Base-by-base conservation (phyloP, 2,797 vertebrate species). In the Epinephelus coioides region DNA sequence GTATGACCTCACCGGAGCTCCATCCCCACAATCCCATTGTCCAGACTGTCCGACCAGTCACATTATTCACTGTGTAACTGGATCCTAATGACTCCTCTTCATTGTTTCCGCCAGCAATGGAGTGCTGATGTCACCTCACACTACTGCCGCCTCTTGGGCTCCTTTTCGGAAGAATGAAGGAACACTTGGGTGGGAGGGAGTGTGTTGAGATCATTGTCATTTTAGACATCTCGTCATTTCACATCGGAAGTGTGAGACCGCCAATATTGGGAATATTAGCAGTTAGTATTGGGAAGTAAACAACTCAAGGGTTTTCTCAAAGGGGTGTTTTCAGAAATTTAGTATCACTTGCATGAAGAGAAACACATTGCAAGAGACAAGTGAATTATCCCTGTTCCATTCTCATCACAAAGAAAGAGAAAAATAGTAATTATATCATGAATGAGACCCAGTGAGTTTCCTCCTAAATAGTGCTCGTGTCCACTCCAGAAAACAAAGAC, bases 11-110 rank as follows among this genome's bases (percentile, higher is more conserved):
- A 95, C 86, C 82, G 59, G 84, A 78, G 89, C 88, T 89, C 86
- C 65, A 55, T 81, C 82, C 60, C n/a, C 78, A 46, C 88, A 59
- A 82, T 78, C 82, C 75, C 85, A 81, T 82, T 89, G 86, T 89
- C 88, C 78, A 23, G 17, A 79, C 82, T 65, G 76, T 79, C 82
- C 47, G 61, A 53, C 78, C 89, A 65, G 80, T 81, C 79, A 56
- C 83, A 78, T 86, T 72, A 85, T 82, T 91, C 54, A 18, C 85
- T 23, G 76, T 93, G 93, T 93, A 95, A 95, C 90, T 85, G 89
- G 94, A 94, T 89, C 92, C 91, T 95, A 91, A 93, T 93, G 92
- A 34, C 88, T 91, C 82, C 80, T 76, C 85, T 86, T 80, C 78
- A 14, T 69, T 59, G 85, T 91, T 91, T 92, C 89, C 94, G 86